Base-by-base conservation (phyloP, 2,888 invertebrate genomes). In the Iphiclides podalirius region DNA sequence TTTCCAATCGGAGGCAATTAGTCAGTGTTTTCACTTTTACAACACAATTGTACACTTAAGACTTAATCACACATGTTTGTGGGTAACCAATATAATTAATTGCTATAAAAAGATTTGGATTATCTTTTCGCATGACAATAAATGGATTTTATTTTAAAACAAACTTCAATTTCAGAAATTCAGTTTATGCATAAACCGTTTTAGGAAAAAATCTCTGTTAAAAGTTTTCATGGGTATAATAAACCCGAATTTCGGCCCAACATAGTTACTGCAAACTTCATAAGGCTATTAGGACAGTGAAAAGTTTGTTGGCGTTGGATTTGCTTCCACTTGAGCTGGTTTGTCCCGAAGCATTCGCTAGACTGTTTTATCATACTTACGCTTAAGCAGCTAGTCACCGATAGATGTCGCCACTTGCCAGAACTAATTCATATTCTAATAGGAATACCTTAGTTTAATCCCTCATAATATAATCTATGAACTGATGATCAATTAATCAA, bases 311-410 rank as follows among this genome's bases (percentile, higher is more conserved):
- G 34, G 15, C 47, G 49, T 45, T 33, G 43, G 45, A 45, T 55
- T 49, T 40, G 47, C 46, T 40, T 47, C 42, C 15, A 31, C 9
- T 40, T 15, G 36, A 42, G 49, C 33, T n/a, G 14, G 11, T 36
- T 41, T 59, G 54, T 67, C 66, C 67, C 67, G 67, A 65, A 66
- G 60, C 64, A 58, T 57, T 68, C 53, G 41, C 3, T 14, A 26
- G 1, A 60, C 85, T 82, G 79, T 60, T 84, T 79, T 79, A 81
- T 63, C 85, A 58, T 75, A 77, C n/a, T 6, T 31, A 15, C 23
- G 47, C 48, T 49, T n/a, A 1, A 15, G 57, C 2, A 4, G 52
- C 84, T 79, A 82, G 67, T 72, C 63, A 53, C 55, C 57, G 52
- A 60, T 63, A 80, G 84, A 67, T 80, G 79, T 66, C 78, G 68